Evolutionary conservation across 2,113 vertebrate species (phyloP).

Genomic region (Polypterus senegalus): DNA sequence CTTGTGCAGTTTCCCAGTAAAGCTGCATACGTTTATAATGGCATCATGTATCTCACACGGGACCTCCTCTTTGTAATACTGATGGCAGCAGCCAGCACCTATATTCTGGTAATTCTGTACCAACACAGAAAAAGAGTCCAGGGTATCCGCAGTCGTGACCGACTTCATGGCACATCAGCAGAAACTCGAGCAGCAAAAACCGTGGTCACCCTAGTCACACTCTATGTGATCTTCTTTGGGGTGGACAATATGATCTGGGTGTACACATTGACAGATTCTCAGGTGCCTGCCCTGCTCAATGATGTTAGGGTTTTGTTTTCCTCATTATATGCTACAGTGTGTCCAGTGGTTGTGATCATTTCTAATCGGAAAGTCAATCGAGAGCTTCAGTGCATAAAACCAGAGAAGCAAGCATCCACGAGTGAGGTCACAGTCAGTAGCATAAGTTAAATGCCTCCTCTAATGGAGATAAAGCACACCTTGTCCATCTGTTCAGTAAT

Average conservation of each 20-base stretch:
- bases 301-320: slow-evolving; percentile 24
- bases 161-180: slow-evolving; percentile 10
- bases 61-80: slow-evolving; percentile 25
- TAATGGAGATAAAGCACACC: no score
- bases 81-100: slow-evolving; percentile 22
- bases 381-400: no score
- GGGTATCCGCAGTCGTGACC: background rate
- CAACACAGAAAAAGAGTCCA: slow-evolving; percentile 21
- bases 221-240: slow-evolving; percentile 25
- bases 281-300: slow-evolving; percentile 12
- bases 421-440: no score
- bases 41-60: slow-evolving; percentile 15
- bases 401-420: no score
- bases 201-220: slow-evolving; percentile 18
- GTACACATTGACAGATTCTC: slow-evolving; percentile 15
- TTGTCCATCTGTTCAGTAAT: no score
- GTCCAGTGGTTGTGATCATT: slow-evolving; percentile 22
- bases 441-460: no score
- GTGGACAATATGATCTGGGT: slow-evolving; percentile 25
- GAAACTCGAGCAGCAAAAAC: slow-evolving; percentile 23
- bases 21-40: slow-evolving; percentile 21
- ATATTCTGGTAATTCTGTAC: slow-evolving; percentile 20
- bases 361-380: slow-evolving; percentile 21
- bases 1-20: slow-evolving; percentile 22
- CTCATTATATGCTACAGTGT: slow-evolving; percentile 21